Evolutionary conservation across 2,113 vertebrate genomes (phyloP).

Genomic region (Mixornis gularis): DNA sequence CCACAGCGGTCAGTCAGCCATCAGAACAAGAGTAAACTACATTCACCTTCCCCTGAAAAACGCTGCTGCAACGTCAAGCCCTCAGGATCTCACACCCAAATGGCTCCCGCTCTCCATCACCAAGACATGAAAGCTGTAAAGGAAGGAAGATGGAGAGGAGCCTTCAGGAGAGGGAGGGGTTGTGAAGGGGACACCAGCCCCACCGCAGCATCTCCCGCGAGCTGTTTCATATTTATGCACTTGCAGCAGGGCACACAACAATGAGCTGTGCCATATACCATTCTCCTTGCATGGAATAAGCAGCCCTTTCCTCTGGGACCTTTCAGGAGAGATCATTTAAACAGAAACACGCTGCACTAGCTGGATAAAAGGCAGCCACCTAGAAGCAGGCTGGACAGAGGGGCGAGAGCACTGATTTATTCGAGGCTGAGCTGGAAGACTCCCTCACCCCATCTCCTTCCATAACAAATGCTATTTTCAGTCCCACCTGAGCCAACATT

Average conservation of each 20-base stretch:
- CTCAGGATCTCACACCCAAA: constrained; percentile 31
- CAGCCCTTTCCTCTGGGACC: constrained; percentile 54
- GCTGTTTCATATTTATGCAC: constrained; percentile 57
- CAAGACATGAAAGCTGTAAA: neutral
- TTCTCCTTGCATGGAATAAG: constrained; percentile 36
- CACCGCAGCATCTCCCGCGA: neutral
- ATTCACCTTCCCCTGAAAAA: neutral
- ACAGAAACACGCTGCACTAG: constrained; percentile 35
- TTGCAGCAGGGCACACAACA: constrained; percentile 45
- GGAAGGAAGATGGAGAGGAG: constrained; percentile 22
- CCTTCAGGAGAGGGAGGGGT: neutral
- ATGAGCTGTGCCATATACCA: constrained; percentile 38
- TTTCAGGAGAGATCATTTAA: constrained; percentile 58
- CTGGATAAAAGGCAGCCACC: constrained; percentile 49
- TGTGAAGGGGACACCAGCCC: constrained; percentile 21
- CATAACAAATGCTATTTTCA: constrained; percentile 52
- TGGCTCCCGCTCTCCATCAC: constrained; percentile 5
- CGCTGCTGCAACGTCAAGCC: neutral
- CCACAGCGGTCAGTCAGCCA: accelerated
- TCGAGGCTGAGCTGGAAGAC: neutral
- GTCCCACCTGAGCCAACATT: constrained; percentile 35
- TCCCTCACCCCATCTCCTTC: neutral
- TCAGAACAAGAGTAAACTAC: neutral
- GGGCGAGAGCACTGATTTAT: constrained; percentile 32
- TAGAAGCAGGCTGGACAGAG: constrained; percentile 2